phyloP scores from a whole-genome alignment of 2,113 vertebrate species.

The Ptilorrhoa leucosticta region DNA sequence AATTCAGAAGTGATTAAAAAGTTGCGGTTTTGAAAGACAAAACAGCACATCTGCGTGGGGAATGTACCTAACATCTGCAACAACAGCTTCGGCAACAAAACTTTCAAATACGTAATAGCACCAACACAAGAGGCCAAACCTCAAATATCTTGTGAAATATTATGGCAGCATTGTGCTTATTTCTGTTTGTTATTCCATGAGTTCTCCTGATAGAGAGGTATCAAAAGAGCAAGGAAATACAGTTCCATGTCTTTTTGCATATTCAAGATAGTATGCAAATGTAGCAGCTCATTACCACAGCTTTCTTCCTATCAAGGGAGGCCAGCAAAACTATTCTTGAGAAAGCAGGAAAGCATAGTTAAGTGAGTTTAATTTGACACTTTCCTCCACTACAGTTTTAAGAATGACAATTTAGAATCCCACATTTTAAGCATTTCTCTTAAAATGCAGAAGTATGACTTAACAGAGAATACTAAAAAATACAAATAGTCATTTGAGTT shows the following conservation, averaged over 20 bases:
- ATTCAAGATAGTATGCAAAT: not conserved
- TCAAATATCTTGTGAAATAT: not conserved
- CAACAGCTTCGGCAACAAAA: not conserved
- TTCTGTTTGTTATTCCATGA: not conserved
- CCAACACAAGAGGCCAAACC: not conserved
- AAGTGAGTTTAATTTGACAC: conserved; percentile 9
- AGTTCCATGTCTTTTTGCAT: not conserved
- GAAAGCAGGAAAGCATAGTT: conserved; percentile 33
- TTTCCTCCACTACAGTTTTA: not conserved
- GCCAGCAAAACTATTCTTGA: not conserved
- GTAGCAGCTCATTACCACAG: not conserved
- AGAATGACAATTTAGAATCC: not conserved
- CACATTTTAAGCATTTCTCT: not conserved
- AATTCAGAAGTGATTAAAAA: not conserved
- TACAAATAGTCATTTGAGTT: not conserved
- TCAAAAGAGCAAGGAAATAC: not conserved
- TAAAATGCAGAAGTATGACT: not conserved
- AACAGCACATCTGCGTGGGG: not conserved
- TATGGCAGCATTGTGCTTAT: not conserved
- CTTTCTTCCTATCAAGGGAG: conserved; percentile 19
- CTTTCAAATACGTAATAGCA: not conserved
- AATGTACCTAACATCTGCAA: not conserved
- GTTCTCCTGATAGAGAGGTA: not conserved
- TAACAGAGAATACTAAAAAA: not conserved
- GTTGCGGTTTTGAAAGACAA: not conserved